Conservation (phyloP, 1,140 invertebrate species). For the Nixonia krombeini region DNA sequence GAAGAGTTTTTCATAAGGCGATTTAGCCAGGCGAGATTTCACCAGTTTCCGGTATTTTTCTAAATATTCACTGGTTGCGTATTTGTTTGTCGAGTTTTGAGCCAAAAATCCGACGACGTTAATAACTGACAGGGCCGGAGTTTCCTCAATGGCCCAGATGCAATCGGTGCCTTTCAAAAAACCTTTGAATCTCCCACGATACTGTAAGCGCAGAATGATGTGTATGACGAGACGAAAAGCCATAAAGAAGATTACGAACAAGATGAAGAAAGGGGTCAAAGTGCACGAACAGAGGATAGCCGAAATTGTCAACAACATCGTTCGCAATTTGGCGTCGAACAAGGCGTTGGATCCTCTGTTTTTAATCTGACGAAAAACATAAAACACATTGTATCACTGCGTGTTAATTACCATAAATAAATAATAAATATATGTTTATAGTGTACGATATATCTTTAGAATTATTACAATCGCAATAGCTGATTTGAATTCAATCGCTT, state of each 20-base stretch:
- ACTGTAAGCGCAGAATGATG: conserved; percentile 21
- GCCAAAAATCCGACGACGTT: conserved; percentile 69
- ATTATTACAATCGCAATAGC: too few relatives aligned
- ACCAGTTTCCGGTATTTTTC: conserved; percentile 40
- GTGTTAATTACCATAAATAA: too few relatives aligned
- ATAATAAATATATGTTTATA: too few relatives aligned
- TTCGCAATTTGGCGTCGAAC: background rate
- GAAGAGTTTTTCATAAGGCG: conserved; percentile 62
- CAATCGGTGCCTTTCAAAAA: conserved; percentile 71
- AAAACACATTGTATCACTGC: too few relatives aligned
- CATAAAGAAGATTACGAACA: background rate
- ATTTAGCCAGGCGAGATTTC: conserved; percentile 35
- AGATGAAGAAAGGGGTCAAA: background rate
- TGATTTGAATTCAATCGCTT: too few relatives aligned
- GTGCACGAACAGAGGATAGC: background rate
- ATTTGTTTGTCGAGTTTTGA: too few relatives aligned
- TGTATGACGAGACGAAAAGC: conserved; percentile 16
- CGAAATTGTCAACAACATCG: background rate
- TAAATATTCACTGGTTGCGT: conserved; percentile 23
- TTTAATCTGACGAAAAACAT: too few relatives aligned
- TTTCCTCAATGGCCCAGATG: conserved; percentile 72
- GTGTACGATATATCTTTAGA: too few relatives aligned
- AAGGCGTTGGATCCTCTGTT: background rate
- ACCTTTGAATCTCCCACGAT: conserved; percentile 59
- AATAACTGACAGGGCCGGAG: conserved; percentile 62